Evolutionary conservation across 23 tunicate species (phyloP).

Genomic region (Phallusia fumigata): DNA sequence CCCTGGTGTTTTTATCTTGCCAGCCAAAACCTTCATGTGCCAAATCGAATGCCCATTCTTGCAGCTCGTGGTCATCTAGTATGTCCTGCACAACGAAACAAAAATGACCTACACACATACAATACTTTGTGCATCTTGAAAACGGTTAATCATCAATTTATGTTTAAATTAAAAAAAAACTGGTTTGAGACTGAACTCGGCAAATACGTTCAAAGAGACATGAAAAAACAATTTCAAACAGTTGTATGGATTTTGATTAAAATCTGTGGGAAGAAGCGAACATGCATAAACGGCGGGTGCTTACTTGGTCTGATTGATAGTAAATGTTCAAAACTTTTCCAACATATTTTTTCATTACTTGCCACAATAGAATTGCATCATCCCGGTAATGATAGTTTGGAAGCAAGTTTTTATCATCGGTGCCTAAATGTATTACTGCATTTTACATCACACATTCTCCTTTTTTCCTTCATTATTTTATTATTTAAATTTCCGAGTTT

Average conservation of each 20-base stretch:
- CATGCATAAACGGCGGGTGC: too few relatives aligned
- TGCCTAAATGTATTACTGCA: conserved; percentile 6
- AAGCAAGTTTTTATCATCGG: conserved; percentile 20
- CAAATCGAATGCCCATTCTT: conserved; percentile 27
- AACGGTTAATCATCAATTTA: too few relatives aligned
- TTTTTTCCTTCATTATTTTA: too few relatives aligned
- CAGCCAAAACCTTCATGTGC: conserved; percentile 57
- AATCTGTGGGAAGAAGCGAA: too few relatives aligned
- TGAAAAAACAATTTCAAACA: background rate
- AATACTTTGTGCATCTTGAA: too few relatives aligned
- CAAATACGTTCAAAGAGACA: background rate
- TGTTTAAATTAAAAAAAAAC: too few relatives aligned
- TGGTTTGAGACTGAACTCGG: too few relatives aligned
- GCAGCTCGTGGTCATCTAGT: conserved; percentile 28
- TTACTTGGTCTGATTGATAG: conserved; percentile 30
- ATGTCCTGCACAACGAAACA: conserved; percentile 27
- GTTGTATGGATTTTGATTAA: background rate
- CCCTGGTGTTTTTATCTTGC: conserved; percentile 38
- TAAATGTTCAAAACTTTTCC: conserved; percentile 8
- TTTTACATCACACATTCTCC: too few relatives aligned
- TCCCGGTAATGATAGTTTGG: conserved; percentile 39
- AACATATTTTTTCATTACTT: conserved; percentile 23
- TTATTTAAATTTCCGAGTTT: background rate
- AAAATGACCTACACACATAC: too few relatives aligned
- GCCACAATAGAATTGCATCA: conserved; percentile 47